These are phyloP conservation scores for Salvelinus alpinus DNA, from an alignment of 2,113 vertebrate genomes.

Conservation along the genomic window DNA sequence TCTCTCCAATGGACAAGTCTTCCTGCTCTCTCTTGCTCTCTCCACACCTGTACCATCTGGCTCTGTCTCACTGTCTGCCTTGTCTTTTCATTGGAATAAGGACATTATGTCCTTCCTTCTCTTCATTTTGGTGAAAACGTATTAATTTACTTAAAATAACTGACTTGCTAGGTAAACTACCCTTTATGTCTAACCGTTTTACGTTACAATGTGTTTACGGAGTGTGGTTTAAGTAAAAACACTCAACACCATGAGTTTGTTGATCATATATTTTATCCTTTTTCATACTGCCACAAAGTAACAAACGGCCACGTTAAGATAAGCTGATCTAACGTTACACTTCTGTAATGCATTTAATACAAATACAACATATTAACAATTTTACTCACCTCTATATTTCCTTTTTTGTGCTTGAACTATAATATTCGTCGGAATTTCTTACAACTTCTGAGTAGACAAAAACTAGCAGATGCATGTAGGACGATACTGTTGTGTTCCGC, in stretches of 20 bases:
- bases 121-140: not conserved
- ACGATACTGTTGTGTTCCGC: not conserved
- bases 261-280: not conserved
- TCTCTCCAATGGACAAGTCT: not conserved
- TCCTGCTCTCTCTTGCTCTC: not conserved
- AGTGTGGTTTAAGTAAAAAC: not conserved
- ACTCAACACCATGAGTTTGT: not conserved
- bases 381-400: not conserved
- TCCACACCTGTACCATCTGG: not conserved
- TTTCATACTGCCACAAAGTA: not conserved
- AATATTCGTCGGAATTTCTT: not conserved
- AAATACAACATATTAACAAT: not conserved
- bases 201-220: not conserved
- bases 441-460: not conserved
- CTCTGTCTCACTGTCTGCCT: slow-evolving; percentile 7
- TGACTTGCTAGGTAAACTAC: not conserved
- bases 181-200: not conserved
- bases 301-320: not conserved
- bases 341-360: not conserved
- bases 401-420: not conserved
- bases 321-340: not conserved
- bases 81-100: not conserved
- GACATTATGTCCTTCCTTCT: not conserved
- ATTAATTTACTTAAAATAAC: not conserved
- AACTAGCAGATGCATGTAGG: not conserved